These are phyloP conservation scores for Lophotriccus pileatus DNA, from an alignment of 2,797 vertebrate genomes.

Conservation along the genomic window DNA sequence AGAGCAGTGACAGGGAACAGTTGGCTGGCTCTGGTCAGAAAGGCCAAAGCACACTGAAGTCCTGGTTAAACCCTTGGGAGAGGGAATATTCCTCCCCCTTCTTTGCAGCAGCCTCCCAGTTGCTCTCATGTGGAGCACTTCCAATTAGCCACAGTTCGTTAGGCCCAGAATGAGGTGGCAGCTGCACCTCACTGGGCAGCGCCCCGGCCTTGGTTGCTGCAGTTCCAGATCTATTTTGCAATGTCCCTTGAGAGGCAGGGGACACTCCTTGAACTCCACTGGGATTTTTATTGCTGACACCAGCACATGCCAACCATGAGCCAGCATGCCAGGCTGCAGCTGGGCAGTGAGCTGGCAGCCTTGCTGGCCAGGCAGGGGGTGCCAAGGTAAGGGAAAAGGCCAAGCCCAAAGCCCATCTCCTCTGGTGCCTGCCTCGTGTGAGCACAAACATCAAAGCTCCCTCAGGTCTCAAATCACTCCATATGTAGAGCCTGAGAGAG, in stretches of 20 bases:
- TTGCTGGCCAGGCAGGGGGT: not conserved
- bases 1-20: not conserved
- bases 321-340: not conserved
- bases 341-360: not conserved
- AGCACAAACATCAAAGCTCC: not conserved
- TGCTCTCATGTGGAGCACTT: not conserved
- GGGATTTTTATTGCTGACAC: not conserved
- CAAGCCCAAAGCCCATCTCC: not conserved
- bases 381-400: not conserved
- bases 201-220: rapidly evolving
- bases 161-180: not conserved
- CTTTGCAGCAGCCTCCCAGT: not conserved
- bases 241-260: not conserved
- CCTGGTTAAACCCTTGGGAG: not conserved
- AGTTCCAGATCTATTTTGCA: not conserved
- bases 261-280: not conserved
- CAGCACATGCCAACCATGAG: not conserved
- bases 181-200: not conserved
- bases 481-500: not conserved
- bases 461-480: not conserved
- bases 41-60: not conserved
- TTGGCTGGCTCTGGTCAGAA: not conserved
- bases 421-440: rapidly evolving
- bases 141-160: not conserved
- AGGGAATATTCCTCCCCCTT: not conserved